These are phyloP conservation scores for Gnatocerus cornutus DNA, from an alignment of 2,888 invertebrate genomes.

Conservation along the genomic window DNA sequence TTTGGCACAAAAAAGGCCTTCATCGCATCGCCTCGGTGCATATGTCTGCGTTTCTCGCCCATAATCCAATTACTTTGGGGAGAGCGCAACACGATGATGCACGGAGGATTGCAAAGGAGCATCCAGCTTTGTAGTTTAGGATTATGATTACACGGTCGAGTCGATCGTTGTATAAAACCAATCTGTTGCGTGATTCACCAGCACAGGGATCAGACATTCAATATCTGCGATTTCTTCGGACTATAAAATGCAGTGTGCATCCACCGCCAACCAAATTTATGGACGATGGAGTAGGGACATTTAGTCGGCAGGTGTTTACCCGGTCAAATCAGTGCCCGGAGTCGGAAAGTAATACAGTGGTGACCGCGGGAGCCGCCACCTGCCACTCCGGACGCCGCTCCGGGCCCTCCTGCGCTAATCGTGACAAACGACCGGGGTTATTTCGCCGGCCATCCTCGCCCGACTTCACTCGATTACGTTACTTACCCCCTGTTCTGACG, in stretches of 20 bases:
- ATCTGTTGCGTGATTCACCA: constrained; percentile 65
- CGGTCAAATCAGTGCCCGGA: constrained; percentile 67
- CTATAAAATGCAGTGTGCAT: constrained; percentile 4
- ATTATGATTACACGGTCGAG: constrained; percentile 64
- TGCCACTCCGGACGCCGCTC: constrained; percentile 61
- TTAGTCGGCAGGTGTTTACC: constrained; percentile 65
- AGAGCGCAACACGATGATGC: constrained; percentile 25
- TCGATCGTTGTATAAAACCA: constrained; percentile 60
- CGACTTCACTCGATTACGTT: constrained; percentile 63
- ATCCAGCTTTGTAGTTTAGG: constrained; percentile 50
- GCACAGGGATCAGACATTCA: constrained; percentile 50
- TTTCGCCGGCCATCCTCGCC: constrained; percentile 60
- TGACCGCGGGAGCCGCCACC: constrained; percentile 67
- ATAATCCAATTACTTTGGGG: constrained; percentile 46
- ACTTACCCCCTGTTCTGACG: constrained; percentile 41
- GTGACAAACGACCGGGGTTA: constrained; percentile 68
- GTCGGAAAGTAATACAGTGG: constrained; percentile 67
- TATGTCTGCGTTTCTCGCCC: constrained; percentile 32
- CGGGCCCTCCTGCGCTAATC: constrained; percentile 62
- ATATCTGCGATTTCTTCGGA: constrained; percentile 33
- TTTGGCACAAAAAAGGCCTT: constrained; percentile 19
- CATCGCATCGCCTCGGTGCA: constrained; percentile 10
- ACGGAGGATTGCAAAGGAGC: constrained; percentile 45
- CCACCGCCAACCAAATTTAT: constrained; percentile 53
- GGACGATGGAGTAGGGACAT: constrained; percentile 58